Evolutionary conservation across 2,113 vertebrate species (phyloP).

Genomic region (Podilymbus podiceps): DNA sequence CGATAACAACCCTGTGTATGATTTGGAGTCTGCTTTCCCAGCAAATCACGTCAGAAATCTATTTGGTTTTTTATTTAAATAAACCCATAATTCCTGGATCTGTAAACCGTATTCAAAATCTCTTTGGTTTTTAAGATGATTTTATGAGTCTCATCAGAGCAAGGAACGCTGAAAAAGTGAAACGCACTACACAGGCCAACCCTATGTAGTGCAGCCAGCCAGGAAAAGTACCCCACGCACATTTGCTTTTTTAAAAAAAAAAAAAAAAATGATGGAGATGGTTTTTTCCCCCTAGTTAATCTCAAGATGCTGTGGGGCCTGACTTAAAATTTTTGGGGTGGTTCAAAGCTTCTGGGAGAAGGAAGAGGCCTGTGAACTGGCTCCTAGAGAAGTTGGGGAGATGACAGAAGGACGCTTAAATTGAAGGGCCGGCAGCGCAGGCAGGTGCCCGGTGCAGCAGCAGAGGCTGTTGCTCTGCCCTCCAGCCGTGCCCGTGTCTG

Average conservation of each 20-base stretch:
- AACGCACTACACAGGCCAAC: not conserved
- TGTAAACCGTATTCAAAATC: not conserved
- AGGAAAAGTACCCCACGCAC: not conserved
- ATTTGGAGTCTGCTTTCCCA: not conserved
- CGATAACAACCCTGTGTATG: not conserved
- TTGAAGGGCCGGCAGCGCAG: not conserved
- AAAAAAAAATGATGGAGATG: not conserved
- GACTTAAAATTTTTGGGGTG: not conserved
- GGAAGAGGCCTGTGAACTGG: not conserved
- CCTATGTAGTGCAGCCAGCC: not conserved
- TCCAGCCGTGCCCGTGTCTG: not conserved
- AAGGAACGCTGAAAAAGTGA: not conserved
- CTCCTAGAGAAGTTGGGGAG: not conserved
- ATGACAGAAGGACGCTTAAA: not conserved
- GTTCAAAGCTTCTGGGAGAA: not conserved
- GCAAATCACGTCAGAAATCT: not conserved
- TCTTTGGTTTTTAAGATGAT: not conserved
- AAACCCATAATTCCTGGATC: not conserved
- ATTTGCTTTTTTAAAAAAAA: not conserved
- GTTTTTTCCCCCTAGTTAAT: not conserved
- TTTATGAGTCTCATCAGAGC: not conserved
- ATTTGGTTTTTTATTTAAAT: not conserved
- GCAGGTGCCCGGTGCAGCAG: not conserved
- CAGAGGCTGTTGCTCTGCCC: not conserved
- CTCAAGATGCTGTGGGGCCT: not conserved